Base-by-base conservation (phyloP, 2,113 vertebrate genomes). In the Polypterus bichir region DNA sequence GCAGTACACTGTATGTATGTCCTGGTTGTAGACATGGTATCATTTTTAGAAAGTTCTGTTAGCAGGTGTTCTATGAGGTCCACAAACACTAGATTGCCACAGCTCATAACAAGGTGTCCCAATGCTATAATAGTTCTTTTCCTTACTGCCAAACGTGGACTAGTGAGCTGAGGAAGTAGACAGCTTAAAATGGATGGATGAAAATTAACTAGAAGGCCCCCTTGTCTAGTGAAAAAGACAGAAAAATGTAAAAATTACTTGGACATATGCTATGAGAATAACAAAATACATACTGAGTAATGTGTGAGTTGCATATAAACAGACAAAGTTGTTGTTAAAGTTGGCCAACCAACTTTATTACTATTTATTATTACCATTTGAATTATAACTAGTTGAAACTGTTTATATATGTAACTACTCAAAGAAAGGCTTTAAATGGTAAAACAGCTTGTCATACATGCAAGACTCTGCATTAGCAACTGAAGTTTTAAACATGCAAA, bases 51-150 rank as follows among this genome's bases (percentile, higher is more conserved):
- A 68, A 98, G 88, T 68, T 98, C 96, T 7, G 91, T 81, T 70
- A 98, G 90, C 3, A 98, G 88, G 83, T 98, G 96, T 77, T 98
- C 96, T 70, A 98, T 97, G 67, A 98, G 91, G 64, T 98, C 96
- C 71, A 98, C 91, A 80, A 98, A 98, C 71, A 98, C 96, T 81
- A 97, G 90, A 74, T 95, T 97, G 76, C 96, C 93, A 67, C 94
- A 98, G 77, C 93, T 97, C 94, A 98, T 98, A 66, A 98, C 96
- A 73, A 98, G 83, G 77, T 98, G 96, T 65, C 94, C 96, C 79
- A 98, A 91, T 76, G 96, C 96, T 81, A 97, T 97, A 78, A 98
- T 98, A 71, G 96, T 97, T 87, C 96, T 91, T 92, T 98, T 98
- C 73, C 96, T 91, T 68, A 97, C 94, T 53, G 96, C 96, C 83